Percentiles rank a stretch among this genome's conserved stretches.
phyloP scores from a whole-genome alignment of 1,140 invertebrate genomes.

The Drosophila nikananu region DNA sequence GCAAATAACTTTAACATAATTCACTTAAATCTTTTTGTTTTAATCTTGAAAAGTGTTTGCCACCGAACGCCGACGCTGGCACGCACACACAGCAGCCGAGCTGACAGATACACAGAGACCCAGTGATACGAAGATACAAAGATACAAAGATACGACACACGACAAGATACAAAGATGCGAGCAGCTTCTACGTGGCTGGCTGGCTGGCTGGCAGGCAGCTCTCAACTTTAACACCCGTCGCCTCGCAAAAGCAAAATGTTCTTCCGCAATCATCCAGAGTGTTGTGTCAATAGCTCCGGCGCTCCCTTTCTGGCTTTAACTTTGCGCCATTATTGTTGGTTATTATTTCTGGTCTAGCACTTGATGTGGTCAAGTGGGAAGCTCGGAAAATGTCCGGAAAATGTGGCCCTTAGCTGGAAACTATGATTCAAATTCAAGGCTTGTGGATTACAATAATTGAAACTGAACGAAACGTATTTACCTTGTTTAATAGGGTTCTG shows the following conservation, averaged over 20 bases:
- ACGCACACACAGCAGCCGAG: conserved; percentile 2
- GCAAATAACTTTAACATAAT: conserved; percentile 82
- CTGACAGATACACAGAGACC: conserved; percentile 22
- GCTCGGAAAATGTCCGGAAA: not conserved
- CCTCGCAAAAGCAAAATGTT: conserved; percentile 59
- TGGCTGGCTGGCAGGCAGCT: conserved; percentile 32
- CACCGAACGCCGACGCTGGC: conserved; percentile 28
- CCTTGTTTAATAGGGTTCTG: not conserved
- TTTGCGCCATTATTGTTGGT: conserved; percentile 19
- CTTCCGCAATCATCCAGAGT: conserved; percentile 76
- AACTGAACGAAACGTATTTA: not conserved
- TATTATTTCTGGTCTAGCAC: conserved; percentile 36
- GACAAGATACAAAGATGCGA: conserved; percentile 26
- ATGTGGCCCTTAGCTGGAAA: not conserved
- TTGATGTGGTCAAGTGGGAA: conserved; percentile 23
- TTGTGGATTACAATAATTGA: not conserved
- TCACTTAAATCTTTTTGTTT: conserved; percentile 84
- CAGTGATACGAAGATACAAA: not conserved
- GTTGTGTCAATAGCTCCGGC: conserved; percentile 72
- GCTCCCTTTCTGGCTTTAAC: conserved; percentile 5
- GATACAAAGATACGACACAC: conserved; percentile 21
- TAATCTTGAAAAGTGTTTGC: conserved; percentile 81
- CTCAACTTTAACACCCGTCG: conserved; percentile 42
- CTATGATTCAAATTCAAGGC: not conserved
- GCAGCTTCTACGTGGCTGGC: conserved; percentile 18